A percentile compares a stretch with the other conserved stretches of the same genome.
Evolutionary conservation across 1,140 invertebrate genomes (phyloP).

Genomic region (Centruroides vittatus): DNA sequence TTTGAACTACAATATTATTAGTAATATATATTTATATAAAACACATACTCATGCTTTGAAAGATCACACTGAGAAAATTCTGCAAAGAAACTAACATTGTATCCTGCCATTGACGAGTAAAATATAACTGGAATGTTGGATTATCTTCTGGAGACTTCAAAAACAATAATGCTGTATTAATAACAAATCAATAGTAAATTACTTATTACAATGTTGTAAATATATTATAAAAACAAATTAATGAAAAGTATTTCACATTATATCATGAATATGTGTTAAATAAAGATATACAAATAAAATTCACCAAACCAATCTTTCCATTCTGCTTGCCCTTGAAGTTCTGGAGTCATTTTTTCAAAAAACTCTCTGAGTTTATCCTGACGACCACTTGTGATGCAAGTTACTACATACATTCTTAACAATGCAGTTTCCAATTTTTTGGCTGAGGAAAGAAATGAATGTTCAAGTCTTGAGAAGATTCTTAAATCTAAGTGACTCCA

Average conservation of each 20-base stretch:
- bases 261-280: too few species aligned
- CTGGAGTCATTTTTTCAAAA: slow-evolving; percentile 69
- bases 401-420: slow-evolving; percentile 77
- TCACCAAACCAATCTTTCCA: slow-evolving; percentile 96
- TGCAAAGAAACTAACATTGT: slow-evolving; percentile 82
- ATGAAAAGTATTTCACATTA: too few species aligned
- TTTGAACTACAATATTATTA: too few species aligned
- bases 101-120: slow-evolving; percentile 88
- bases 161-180: slow-evolving; percentile 63
- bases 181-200: slow-evolving; percentile 19
- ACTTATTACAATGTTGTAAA: too few species aligned
- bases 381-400: slow-evolving; percentile 62
- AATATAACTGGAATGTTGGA: slow-evolving; percentile 69
- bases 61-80: slow-evolving; percentile 83
- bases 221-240: too few species aligned
- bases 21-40: too few species aligned
- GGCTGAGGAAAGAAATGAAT: slow-evolving; percentile 58
- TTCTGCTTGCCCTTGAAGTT: slow-evolving; percentile 72
- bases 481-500: slow-evolving; percentile 75
- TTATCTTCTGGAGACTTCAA: slow-evolving; percentile 82
- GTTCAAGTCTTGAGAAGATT: slow-evolving; percentile 73
- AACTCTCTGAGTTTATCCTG: slow-evolving; percentile 78
- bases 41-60: slow-evolving; percentile 33
- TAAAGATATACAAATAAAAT: too few species aligned
- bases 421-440: slow-evolving; percentile 77